Percentiles rank a stretch among this genome's conserved stretches.
Conservation (phyloP, 2,113 vertebrate species). For the Antechinus flavipes region DNA sequence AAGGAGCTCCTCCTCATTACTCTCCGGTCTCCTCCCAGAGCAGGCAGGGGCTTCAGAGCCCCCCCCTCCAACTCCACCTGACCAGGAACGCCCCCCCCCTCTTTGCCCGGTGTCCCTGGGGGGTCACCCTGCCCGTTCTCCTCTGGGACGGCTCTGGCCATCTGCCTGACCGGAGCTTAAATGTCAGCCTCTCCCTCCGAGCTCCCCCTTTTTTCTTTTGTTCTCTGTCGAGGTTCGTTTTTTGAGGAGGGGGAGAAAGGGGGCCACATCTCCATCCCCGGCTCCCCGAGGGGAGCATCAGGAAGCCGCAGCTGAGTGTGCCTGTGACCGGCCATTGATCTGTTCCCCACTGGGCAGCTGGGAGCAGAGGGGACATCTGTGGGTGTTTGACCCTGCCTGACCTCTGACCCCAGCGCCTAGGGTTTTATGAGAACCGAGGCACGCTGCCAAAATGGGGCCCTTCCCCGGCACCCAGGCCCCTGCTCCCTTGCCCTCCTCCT, state of each 20-base stretch:
- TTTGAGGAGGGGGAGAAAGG: not conserved
- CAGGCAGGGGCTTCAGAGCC: not conserved
- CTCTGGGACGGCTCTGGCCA: too few species aligned
- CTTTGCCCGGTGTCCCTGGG: not conserved
- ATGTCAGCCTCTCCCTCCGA: not conserved
- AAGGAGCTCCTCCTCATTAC: not conserved
- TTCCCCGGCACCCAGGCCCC: not conserved
- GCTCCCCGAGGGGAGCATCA: not conserved
- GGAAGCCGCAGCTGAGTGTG: not conserved
- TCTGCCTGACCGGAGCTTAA: not conserved
- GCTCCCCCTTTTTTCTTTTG: not conserved
- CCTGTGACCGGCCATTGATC: not conserved
- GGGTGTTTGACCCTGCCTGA: conserved; percentile 10
- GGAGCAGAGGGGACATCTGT: conserved; percentile 58
- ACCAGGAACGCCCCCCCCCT: not conserved
- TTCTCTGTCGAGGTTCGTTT: not conserved
- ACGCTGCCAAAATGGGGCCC: fast-evolving
- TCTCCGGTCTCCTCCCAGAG: not conserved
- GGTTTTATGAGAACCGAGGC: not conserved
- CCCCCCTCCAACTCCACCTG: not conserved
- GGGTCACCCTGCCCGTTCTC: too few species aligned
- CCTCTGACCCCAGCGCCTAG: not conserved
- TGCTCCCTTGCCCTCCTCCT: not conserved
- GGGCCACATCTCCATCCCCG: not conserved
- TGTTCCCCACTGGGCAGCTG: conserved; percentile 58